Conservation (phyloP, 2,113 vertebrate genomes). For the Pampusana beccarii region DNA sequence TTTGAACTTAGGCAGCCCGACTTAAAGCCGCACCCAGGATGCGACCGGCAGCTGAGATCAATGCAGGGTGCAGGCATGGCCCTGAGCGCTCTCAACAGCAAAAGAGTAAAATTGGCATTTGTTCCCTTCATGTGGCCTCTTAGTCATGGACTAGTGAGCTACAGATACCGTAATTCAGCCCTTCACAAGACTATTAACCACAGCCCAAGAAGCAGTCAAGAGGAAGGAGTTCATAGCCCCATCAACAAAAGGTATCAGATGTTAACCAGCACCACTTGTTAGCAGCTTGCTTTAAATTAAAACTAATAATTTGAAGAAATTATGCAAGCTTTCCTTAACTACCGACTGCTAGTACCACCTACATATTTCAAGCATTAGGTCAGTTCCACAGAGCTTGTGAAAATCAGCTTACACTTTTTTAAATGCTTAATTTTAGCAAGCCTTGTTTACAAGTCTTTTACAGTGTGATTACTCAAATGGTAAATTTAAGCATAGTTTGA, state of each 20-base stretch:
- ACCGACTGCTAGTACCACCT: neutral
- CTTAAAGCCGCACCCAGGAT: neutral
- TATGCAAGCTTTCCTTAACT: neutral
- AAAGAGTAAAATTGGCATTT: accelerated
- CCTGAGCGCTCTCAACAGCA: accelerated
- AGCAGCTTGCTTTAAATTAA: neutral
- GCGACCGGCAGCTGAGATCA: accelerated
- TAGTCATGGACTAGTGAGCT: neutral
- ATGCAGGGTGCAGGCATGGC: accelerated
- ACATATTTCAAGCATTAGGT: neutral
- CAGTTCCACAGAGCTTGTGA: neutral
- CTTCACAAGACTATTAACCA: neutral
- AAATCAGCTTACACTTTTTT: too few relatives aligned
- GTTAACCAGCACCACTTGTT: neutral
- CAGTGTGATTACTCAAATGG: neutral
- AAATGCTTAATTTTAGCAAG: slow-evolving; percentile 13
- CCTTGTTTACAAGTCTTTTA: neutral
- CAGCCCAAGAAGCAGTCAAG: neutral
- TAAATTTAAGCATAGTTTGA: neutral
- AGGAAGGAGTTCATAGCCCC: neutral
- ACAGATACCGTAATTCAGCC: neutral
- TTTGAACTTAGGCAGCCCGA: neutral
- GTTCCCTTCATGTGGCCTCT: neutral
- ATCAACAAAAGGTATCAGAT: neutral
- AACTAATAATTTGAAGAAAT: neutral